Conservation (phyloP, 2,113 vertebrate species). For the Donacobius atricapilla region DNA sequence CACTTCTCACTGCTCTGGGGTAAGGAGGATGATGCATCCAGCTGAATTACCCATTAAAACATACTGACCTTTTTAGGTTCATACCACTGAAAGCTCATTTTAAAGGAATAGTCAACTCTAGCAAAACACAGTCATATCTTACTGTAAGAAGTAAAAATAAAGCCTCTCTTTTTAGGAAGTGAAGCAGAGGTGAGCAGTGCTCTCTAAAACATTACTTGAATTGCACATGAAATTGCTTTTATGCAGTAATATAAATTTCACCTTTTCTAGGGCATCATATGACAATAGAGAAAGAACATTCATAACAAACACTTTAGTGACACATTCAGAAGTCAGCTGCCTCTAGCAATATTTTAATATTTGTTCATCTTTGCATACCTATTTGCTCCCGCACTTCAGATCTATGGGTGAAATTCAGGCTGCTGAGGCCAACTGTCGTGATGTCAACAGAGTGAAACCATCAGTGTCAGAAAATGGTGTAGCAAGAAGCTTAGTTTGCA, state of each 20-base stretch:
- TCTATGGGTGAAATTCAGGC: not conserved
- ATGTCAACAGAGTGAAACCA: not conserved
- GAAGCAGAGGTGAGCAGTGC: not conserved
- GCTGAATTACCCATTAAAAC: not conserved
- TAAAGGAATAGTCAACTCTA: not conserved
- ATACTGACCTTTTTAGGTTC: not conserved
- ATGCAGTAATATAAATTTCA: not conserved
- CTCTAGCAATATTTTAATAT: not conserved
- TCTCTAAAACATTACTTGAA: not conserved
- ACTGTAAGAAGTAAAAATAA: not conserved
- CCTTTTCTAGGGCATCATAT: not conserved
- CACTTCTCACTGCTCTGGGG: not conserved
- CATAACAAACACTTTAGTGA: not conserved
- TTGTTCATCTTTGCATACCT: not conserved
- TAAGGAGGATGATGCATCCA: not conserved
- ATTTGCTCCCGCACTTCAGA: not conserved
- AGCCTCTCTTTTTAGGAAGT: not conserved
- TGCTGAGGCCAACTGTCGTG: not conserved
- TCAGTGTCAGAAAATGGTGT: not conserved
- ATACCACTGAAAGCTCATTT: not conserved
- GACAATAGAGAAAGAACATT: not conserved
- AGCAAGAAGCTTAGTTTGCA: not conserved
- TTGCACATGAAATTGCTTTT: not conserved
- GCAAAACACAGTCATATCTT: not conserved
- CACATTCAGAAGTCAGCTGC: not conserved